Base-by-base conservation (phyloP, 2,113 vertebrate species). In the Egretta garzetta region DNA sequence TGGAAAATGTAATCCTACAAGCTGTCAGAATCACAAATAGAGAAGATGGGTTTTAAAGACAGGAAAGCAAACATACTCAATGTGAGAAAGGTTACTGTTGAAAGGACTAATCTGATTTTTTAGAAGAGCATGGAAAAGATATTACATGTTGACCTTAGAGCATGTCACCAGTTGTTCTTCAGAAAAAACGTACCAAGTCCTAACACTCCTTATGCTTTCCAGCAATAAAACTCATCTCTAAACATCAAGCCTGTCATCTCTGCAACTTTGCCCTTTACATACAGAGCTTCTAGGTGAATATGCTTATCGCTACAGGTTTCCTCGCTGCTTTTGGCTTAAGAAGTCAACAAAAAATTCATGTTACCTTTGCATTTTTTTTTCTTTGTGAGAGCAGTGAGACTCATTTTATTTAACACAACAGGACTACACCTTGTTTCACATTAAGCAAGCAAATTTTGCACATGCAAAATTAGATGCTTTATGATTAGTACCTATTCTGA, bases 61-160 rank as follows among this genome's bases (percentile, higher is more conserved):
- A 97, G 86, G 71, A 93, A 95, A 93, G 84, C 64, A 97, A 97
- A 96, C 62, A 74, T 77, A 81, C 81, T 97, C 93, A 80, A 20
- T 89, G 94, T 97, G 60, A 96, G 74, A 98, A 98, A 98, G 97
- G 96, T 98, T 97, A 96, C 55, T 80, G 24, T 26, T 80, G 85
- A 96, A 86, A 97, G 58, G 33, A 30, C 50, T 96, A 73, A 93
- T 96, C 58, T 49, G 83, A 77, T 71, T 88, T 88, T 77, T 95
- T 70, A 86, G 59, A 94, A 97, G 71, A 97, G 37, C 27, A 64
- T 32, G 30, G 66, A 56, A 66, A 86, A 96, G 90, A 88, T 72
- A 93, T 87, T 90, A 94, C 49, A 59, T 60, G 21, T 47, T 94
- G 90, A 96, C 94, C 76, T 95, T 94, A 94, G 80, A 94, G 19